Evolutionary conservation across 2,797 vertebrate genomes (phyloP), one percentile per base, ranked within the genome.

Genomic region (Salmo trutta): DNA sequence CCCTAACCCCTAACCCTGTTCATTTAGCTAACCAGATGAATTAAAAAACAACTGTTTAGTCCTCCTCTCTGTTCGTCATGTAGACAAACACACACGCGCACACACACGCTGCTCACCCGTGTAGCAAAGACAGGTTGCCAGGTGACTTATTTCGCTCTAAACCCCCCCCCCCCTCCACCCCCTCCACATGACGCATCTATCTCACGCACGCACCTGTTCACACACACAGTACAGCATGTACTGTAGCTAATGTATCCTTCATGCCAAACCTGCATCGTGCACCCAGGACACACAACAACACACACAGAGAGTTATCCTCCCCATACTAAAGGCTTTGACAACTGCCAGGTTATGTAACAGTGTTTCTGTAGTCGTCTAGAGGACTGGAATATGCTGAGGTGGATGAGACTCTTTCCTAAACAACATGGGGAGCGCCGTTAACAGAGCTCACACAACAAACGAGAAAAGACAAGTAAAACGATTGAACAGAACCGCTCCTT

Each of bases 141-240:
- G 90, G 87, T 87, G 79, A 85, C 82, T 83, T 82, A 87, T 84
- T 89, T 85, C 8, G 7, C 82, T 85, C 62, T 21, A 72, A 85
- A 54, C 72, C 27, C 24, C 31, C 27, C n/a, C n/a, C n/a, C n/a
- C n/a, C n/a, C n/a, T n/a, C n/a, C n/a, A n/a, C 6, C 12, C 31
- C 1, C 51, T 4, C 75, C 5, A 41, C 36, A 41, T 41, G 7
- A 41, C 41, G 41, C 41, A n/a, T 64, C 59, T n/a, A n/a, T n/a
- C 59, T 2, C 59, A 8, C 59, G 12, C n/a, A 64, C 67, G 3
- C 8, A 51, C 68, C 24, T 36, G 33, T 36, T 36, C 36, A 36
- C 36, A 31, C 8, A 51, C 69, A 68, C 41, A 41, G 41, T 10
- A 41, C 8, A 41, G 41, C 41, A 10, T 41, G 8, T 36, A 36